Conservation (phyloP, 2,797 vertebrate species). For the Melanotaenia parkinsoni region DNA sequence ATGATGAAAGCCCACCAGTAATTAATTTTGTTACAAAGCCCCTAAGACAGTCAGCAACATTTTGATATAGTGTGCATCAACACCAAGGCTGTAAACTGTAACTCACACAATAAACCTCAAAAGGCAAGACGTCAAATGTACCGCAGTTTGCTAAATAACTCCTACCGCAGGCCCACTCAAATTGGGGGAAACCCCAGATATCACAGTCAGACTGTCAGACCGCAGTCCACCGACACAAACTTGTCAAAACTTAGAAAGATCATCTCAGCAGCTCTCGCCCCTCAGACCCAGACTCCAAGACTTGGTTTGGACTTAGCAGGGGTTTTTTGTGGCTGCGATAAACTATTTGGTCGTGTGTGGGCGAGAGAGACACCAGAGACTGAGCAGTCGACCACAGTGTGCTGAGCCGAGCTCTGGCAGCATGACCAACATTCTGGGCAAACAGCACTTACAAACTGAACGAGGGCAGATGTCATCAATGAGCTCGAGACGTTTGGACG, state of each 20-base stretch:
- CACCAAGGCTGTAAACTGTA: slow-evolving; percentile 20
- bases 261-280: slow-evolving; percentile 29
- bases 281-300: slow-evolving; percentile 53
- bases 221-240: slow-evolving; percentile 16
- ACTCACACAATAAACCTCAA: slow-evolving; percentile 37
- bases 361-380: slow-evolving; percentile 50
- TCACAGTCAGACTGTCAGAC: slow-evolving; percentile 44
- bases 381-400: slow-evolving; percentile 50
- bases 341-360: slow-evolving; percentile 49
- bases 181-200: slow-evolving; percentile 48
- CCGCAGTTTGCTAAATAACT: slow-evolving; percentile 46
- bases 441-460: slow-evolving; percentile 14
- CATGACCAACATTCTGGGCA: slow-evolving; percentile 53
- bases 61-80: slow-evolving; percentile 45
- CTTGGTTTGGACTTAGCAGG: slow-evolving; percentile 54
- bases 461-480: slow-evolving; percentile 48
- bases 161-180: slow-evolving; percentile 53
- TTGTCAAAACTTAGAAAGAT: slow-evolving; percentile 38
- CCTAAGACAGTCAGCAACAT: slow-evolving; percentile 29
- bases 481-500: slow-evolving; percentile 26
- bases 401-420: slow-evolving; percentile 47
- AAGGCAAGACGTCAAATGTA: slow-evolving; percentile 50
- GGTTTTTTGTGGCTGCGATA: slow-evolving; percentile 42
- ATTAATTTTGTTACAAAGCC: slow-evolving; percentile 33
- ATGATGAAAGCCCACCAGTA: slow-evolving; percentile 59